These are phyloP conservation scores for Chrysopa pallens DNA, from an alignment of 1,140 invertebrate genomes.

Conservation along the genomic window DNA sequence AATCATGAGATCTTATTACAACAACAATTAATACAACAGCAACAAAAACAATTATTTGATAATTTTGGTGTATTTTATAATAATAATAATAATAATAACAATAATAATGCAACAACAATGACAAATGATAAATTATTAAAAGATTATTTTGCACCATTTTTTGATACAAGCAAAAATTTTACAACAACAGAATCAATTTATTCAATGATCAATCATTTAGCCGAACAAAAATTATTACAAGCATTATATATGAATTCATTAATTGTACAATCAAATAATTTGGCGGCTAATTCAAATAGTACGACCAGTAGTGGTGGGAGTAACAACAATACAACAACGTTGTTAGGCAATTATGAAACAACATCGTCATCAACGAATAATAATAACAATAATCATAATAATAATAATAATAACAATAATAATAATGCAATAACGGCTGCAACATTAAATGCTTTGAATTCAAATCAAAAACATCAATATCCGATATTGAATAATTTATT, in stretches of 20 bases:
- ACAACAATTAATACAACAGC: not conserved
- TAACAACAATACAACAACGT: not conserved
- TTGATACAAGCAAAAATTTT: not conserved
- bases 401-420: slow-evolving; percentile 1
- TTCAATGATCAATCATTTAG: slow-evolving; percentile 22
- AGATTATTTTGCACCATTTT: not conserved
- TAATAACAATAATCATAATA: too few relatives aligned
- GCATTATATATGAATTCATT: slow-evolving; percentile 38
- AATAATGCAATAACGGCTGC: not conserved
- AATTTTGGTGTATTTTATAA: not conserved
- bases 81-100: slow-evolving; percentile 2
- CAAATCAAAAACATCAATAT: not conserved
- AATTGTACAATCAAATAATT: slow-evolving; percentile 25
- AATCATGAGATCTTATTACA: not conserved
- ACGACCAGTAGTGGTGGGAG: slow-evolving; percentile 4
- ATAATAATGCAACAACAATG: slow-evolving; percentile 9
- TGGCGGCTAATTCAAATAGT: slow-evolving; percentile 2
- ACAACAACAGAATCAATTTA: slow-evolving; percentile 19
- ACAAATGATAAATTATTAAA: slow-evolving; percentile 17
- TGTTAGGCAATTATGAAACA: not conserved
- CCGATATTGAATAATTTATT: not conserved
- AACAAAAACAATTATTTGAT: not conserved
- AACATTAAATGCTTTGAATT: too few relatives aligned
- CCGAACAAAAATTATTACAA: slow-evolving; percentile 36
- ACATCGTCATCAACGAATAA: too few relatives aligned